Percentiles rank a stretch among this genome's conserved stretches.
These are phyloP conservation scores for Drosophila antonietae DNA, from an alignment of 2,888 invertebrate species.

Conservation along the genomic window DNA sequence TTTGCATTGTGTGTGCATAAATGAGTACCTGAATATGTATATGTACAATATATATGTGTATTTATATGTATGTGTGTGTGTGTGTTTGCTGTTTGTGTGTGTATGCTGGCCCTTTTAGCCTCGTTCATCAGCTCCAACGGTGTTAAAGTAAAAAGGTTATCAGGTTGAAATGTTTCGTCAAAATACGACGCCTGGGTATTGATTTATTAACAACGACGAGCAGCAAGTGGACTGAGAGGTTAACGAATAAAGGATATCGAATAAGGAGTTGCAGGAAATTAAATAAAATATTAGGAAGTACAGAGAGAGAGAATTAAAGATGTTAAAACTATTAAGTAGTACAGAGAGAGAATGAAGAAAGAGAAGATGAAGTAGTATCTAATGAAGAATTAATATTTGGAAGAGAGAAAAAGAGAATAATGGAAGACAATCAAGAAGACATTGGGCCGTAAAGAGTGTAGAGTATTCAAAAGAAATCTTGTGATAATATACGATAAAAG, in stretches of 20 bases:
- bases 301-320: too few relatives aligned
- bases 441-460: neutral
- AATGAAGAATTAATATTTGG: neutral
- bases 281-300: neutral
- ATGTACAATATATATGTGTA: conserved; percentile 1
- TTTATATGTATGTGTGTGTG: conserved; percentile 8
- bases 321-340: neutral
- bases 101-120: conserved; percentile 37
- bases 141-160: conserved; percentile 75
- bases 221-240: neutral
- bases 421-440: neutral
- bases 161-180: conserved; percentile 72
- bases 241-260: conserved; percentile 1
- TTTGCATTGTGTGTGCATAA: conserved; percentile 47
- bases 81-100: conserved; percentile 31
- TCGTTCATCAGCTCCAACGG: conserved; percentile 37
- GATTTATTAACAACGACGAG: conserved; percentile 68
- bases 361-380: neutral
- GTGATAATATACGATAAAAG: neutral
- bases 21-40: conserved; percentile 1
- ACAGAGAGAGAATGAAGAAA: too few relatives aligned
- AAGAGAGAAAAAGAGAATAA: neutral
- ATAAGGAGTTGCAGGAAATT: neutral
- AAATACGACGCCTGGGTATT: conserved; percentile 69
- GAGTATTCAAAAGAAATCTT: too few relatives aligned